Base-by-base conservation (phyloP, 2,113 vertebrate species). In the Verasper variegatus region DNA sequence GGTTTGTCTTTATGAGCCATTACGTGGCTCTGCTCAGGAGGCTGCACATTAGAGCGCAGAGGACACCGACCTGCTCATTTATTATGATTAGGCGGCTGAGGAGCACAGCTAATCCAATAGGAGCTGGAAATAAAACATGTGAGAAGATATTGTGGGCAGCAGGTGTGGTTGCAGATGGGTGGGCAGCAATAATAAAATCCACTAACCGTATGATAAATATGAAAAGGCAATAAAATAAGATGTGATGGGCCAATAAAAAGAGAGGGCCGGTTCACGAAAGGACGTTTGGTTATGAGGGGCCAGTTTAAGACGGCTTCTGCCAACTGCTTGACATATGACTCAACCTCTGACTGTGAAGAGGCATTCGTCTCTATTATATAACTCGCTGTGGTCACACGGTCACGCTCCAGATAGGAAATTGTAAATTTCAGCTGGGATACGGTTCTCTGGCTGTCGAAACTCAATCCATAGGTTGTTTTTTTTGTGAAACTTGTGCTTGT, bases 151-250 rank as follows among this genome's bases (percentile, higher is more conserved):
- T 70, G 40, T 24, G 62, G 71, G 74, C 57, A 80, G 72, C 81
- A 80, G 84, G 60, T 54, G 67, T 45, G 55, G 68, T 26, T 47
- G 27, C 12, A 21, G 7, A 37, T 52, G 71, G 60, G 0, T 40
- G 73, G 60, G 63, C 58, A 24, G 62, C 23, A 2, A 58, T 71
- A 69, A 85, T 76, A 83, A 77, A 85, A 68, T 10, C 52, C 47
- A 45, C 62, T 75, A 73, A 76, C 24, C 56, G 60, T 42, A 60
- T 24, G 17, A 86, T 70, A 71, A 57, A 85, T 74, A 65, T 70
- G 1, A 86, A 81, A 67, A 47, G 74, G 59, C 58, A 61, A 68
- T 77, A 57, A 78, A 76, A 76, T 52, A 51, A 71, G 68, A 86
- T 61, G 45, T 24, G 24, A 51, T 56, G 7, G 55, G 21, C 68